Percentiles rank a stretch among this genome's conserved stretches.
phyloP scores from a whole-genome alignment of 2,113 vertebrate genomes.

The Tyrannus savana region DNA sequence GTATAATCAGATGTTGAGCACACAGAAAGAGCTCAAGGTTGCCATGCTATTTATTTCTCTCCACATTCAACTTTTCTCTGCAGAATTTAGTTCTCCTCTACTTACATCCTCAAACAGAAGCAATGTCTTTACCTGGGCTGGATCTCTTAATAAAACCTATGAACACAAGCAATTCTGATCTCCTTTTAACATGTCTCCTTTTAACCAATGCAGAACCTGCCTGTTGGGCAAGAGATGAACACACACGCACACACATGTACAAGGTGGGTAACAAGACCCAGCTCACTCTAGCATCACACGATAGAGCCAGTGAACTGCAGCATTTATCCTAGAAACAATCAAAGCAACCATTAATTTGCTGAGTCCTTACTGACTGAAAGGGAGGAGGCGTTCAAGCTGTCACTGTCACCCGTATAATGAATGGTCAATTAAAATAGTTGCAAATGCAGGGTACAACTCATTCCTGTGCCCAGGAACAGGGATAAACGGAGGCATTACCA shows the following conservation, averaged over 20 bases:
- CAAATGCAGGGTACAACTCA: not conserved
- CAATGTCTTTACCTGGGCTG: not conserved
- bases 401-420: not conserved
- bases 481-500: not conserved
- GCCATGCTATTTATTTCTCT: not conserved
- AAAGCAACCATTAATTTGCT: not conserved
- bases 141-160: not conserved
- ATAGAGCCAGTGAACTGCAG: not conserved
- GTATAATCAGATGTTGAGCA: not conserved
- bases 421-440: not conserved
- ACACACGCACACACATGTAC: accelerated
- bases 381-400: not conserved
- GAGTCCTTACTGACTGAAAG: not conserved
- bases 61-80: not conserved
- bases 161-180: not conserved
- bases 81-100: not conserved
- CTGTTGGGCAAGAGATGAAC: not conserved
- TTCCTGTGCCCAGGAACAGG: not conserved
- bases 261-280: not conserved
- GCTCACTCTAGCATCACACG: not conserved
- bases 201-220: not conserved
- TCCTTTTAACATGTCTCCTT: not conserved
- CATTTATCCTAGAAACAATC: not conserved
- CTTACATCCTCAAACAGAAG: not conserved
- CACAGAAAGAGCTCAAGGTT: not conserved